Percentiles rank a stretch among this genome's conserved stretches.
These are phyloP conservation scores for Morpho achilles DNA, from an alignment of 2,888 invertebrate genomes.

Conservation along the genomic window DNA sequence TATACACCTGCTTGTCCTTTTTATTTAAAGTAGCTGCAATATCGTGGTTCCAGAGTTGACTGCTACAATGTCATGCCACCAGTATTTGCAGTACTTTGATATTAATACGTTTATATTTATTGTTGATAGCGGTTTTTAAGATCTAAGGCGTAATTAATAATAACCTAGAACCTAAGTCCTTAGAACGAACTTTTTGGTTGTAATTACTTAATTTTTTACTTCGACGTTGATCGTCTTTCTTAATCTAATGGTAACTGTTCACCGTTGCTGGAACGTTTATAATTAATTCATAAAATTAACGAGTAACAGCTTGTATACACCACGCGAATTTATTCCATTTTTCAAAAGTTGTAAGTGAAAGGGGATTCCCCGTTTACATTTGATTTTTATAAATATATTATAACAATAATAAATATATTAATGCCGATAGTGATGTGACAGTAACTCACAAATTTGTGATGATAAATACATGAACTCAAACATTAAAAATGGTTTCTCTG, in stretches of 20 bases:
- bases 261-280: constrained; percentile 76
- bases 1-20: no score
- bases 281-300: constrained; percentile 64
- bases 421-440: no score
- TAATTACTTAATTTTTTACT: constrained; percentile 66
- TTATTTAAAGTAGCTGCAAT: no score
- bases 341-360: not conserved
- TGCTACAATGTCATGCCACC: no score
- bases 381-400: no score
- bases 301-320: constrained; percentile 38
- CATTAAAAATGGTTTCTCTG: no score
- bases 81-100: no score
- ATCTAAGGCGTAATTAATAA: constrained; percentile 47
- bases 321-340: constrained; percentile 1
- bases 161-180: constrained; percentile 73
- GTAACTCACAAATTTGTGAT: no score
- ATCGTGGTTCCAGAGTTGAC: no score
- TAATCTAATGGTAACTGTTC: constrained; percentile 75
- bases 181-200: constrained; percentile 79
- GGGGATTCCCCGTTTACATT: no score
- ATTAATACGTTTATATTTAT: not conserved
- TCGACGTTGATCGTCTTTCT: constrained; percentile 55
- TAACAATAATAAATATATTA: no score
- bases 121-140: constrained; percentile 26
- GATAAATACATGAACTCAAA: no score